Conservation (phyloP, 2,888 invertebrate species). For the Encarsia formosa region DNA sequence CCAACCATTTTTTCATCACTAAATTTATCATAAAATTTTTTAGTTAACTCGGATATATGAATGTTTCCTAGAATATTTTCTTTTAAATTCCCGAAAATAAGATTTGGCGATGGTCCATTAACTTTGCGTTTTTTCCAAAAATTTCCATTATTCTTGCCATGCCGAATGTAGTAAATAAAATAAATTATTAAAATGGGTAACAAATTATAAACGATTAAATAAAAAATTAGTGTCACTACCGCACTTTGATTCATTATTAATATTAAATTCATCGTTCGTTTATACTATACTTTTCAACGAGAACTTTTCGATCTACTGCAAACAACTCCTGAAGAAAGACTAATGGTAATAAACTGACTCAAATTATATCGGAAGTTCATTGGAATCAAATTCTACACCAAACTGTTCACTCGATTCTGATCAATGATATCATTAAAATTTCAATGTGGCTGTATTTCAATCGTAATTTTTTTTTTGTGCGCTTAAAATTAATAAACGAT, state of each 20-base stretch:
- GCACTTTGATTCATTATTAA: not conserved
- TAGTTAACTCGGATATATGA: constrained; percentile 5
- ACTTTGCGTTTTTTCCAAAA: constrained; percentile 49
- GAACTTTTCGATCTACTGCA: not conserved
- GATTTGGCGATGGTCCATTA: constrained; percentile 43
- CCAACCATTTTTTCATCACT: constrained; percentile 44
- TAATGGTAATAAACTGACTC: too few species aligned
- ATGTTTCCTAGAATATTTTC: constrained; percentile 16
- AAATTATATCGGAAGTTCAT: too few species aligned
- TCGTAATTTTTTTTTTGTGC: too few species aligned
- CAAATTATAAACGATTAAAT: constrained; percentile 24
- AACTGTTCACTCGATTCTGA: too few species aligned
- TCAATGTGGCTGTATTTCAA: too few species aligned
- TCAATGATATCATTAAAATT: too few species aligned
- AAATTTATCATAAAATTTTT: constrained; percentile 27
- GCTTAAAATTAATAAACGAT: too few species aligned
- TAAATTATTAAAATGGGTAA: not conserved
- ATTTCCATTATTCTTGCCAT: constrained; percentile 10
- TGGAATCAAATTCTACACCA: too few species aligned
- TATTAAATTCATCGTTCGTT: not conserved
- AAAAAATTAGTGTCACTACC: constrained; percentile 28
- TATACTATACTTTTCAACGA: not conserved
- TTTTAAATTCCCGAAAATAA: constrained; percentile 46
- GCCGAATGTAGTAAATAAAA: too few species aligned
- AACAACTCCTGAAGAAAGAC: too few species aligned